Evolutionary conservation across 1,140 invertebrate species (phyloP).

Genomic region (Drosophila arawakana): DNA sequence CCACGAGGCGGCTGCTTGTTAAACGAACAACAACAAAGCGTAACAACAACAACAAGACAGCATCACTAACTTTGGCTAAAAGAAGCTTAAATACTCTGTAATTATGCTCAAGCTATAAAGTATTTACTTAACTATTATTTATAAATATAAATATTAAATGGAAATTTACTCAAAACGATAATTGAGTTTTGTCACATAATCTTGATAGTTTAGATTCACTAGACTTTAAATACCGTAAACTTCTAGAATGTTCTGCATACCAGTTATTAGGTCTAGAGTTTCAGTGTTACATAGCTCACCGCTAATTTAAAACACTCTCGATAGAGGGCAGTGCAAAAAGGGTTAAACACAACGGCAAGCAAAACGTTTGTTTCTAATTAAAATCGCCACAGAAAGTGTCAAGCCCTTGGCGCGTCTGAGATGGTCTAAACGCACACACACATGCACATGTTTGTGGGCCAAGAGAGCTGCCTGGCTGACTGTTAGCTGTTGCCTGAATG

Average conservation of each 20-base stretch:
- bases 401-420: slow-evolving; percentile 58
- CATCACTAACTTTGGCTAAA: not conserved
- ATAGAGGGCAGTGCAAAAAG: not conserved
- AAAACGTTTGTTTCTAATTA: slow-evolving; percentile 70
- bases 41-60: slow-evolving; percentile 7
- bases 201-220: no score
- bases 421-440: slow-evolving; percentile 25
- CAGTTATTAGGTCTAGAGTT: no score
- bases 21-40: slow-evolving; percentile 31
- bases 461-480: slow-evolving; percentile 1
- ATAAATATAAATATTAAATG: no score
- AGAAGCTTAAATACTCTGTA: slow-evolving; percentile 7
- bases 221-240: no score
- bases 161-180: no score
- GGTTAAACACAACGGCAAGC: slow-evolving; percentile 4
- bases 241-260: no score
- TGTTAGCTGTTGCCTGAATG: slow-evolving; percentile 22
- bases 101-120: not conserved
- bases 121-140: not conserved
- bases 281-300: no score
- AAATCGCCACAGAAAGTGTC: slow-evolving; percentile 79
- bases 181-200: no score
- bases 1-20: slow-evolving; percentile 52
- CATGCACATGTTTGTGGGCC: slow-evolving; percentile 56
- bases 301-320: no score